phyloP scores from a whole-genome alignment of 2,888 invertebrate genomes.

The Flexamia atlantica region DNA sequence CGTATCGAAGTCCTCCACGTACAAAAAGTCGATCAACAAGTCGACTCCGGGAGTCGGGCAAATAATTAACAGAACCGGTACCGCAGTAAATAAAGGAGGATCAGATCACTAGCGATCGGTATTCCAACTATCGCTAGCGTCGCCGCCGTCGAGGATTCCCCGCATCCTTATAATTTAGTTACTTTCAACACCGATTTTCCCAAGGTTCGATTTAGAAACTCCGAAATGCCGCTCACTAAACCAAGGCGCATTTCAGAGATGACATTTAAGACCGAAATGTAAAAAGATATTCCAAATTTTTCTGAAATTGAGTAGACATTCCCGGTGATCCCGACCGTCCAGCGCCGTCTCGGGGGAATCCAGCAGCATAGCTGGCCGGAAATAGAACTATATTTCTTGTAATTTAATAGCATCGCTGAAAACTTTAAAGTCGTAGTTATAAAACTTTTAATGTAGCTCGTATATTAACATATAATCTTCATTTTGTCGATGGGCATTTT shows the following conservation, averaged over 20 bases:
- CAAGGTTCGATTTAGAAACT: constrained; percentile 41
- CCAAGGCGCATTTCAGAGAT: constrained; percentile 43
- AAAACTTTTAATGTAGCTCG: neutral
- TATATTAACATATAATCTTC: neutral
- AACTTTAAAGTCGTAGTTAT: neutral
- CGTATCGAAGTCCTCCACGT: neutral
- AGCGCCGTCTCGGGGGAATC: neutral
- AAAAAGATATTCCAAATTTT: constrained; percentile 27
- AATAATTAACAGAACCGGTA: constrained; percentile 39
- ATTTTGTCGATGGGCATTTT: no score
- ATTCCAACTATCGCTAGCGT: constrained; percentile 35
- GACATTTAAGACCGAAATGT: constrained; percentile 34
- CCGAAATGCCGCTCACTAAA: constrained; percentile 39
- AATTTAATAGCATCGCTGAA: neutral
- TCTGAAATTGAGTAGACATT: constrained; percentile 30
- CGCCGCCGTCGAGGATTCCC: constrained; percentile 9
- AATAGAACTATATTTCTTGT: constrained; percentile 10
- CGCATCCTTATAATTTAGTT: constrained; percentile 49
- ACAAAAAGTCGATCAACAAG: neutral
- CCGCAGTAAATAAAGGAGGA: constrained; percentile 38
- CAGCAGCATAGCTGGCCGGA: neutral
- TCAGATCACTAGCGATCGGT: constrained; percentile 33
- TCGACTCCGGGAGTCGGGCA: constrained; percentile 3
- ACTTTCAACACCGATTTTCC: constrained; percentile 28
- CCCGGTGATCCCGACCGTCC: neutral